A percentile compares a stretch with the other conserved stretches of the same genome.
Evolutionary conservation across 1,140 invertebrate genomes (phyloP).

Genomic region (Atta colombica): DNA sequence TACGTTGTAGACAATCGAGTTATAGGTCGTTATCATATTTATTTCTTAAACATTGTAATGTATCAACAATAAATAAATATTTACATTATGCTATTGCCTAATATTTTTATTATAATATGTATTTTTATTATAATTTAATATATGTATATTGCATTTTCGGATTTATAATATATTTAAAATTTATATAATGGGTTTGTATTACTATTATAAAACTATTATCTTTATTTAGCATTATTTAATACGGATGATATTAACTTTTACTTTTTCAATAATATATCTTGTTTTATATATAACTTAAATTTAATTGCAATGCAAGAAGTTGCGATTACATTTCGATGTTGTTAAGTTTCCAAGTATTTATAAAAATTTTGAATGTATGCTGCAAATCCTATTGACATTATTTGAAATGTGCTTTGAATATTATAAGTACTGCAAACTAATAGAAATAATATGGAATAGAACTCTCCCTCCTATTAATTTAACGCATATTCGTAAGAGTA

Average conservation of each 20-base stretch:
- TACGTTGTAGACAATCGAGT: no score
- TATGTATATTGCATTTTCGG: no score
- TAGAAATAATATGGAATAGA: slow-evolving; percentile 16
- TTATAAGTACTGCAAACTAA: background rate
- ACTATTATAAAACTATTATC: no score
- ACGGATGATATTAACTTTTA: background rate
- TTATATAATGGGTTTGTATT: no score
- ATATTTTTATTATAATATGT: no score
- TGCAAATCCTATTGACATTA: background rate
- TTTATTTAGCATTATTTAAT: background rate
- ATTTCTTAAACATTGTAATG: no score
- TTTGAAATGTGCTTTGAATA: background rate
- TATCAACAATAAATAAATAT: no score
- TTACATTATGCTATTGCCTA: no score
- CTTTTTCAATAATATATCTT: background rate
- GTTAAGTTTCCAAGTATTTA: background rate
- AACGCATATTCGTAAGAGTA: background rate
- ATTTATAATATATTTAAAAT: no score
- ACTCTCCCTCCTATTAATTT: background rate
- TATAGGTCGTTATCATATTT: no score
- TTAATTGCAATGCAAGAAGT: background rate
- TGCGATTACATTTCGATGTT: background rate
- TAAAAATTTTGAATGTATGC: background rate
- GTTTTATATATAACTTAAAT: background rate
- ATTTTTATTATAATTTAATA: no score